Evolutionary conservation across 2,888 invertebrate species (phyloP), one percentile per base, ranked within the genome.

Genomic region (Sphecodes monilicornis): DNA sequence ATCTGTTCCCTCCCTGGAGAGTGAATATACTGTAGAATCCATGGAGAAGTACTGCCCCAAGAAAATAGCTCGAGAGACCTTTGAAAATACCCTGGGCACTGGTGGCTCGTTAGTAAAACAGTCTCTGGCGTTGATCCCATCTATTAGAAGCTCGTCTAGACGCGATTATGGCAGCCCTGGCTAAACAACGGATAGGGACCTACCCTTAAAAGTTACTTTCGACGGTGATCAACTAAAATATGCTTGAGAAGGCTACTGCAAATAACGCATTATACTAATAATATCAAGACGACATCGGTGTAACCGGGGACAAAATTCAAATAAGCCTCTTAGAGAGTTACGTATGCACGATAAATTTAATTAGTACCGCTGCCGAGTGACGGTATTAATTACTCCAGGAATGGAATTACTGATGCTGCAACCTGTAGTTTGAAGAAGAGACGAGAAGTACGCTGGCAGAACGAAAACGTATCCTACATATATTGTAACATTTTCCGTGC

Each of bases 61-160:
- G 69, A 70, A 81, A 78, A 84, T 78, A n/a, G n/a, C 66, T 57
- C 32, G 13, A 26, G 70, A 54, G 41, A 78, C 69, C 81, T 77
- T 78, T 74, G 77, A 64, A 82, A 71, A 78, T 80, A 39, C 43
- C 85, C 29, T 11, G 60, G 36, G 57, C 69, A 76, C 75, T 32
- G 73, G 3, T 73, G 43, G 72, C 74, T 90, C 80, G 82, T 89
- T 89, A 89, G 80, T 26, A 73, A 80, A 86, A 82, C 74, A 76
- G 69, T 46, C 76, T 50, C 18, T 41, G 41, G 39, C 22, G 69
- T 50, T 80, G 85, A 90, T 86, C 76, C 57, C 78, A 64, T 82
- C 82, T 80, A 84, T 88, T 90, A 85, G 84, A 74, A 77, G 74
- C 84, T 83, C 79, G 72, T 85, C 77, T 78, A 76, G 71, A 78